Percentiles rank a stretch among this genome's conserved stretches.
These are phyloP conservation scores for Halichoerus grypus DNA, from an alignment of 2,113 vertebrate genomes.

Conservation along the genomic window DNA sequence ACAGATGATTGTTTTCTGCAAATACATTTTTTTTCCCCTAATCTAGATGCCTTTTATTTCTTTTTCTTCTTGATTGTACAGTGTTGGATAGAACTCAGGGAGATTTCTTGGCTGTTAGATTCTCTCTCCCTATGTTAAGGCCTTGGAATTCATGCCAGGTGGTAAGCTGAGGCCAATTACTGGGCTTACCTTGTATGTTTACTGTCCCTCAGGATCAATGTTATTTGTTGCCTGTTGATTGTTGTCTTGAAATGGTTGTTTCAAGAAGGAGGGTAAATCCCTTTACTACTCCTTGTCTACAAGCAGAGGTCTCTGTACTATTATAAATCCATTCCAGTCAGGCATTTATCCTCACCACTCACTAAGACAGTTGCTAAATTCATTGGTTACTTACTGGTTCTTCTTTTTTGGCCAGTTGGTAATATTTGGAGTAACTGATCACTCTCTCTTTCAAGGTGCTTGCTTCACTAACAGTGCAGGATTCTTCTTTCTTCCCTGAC, in stretches of 20 bases:
- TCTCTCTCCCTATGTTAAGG: neutral
- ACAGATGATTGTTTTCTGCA: neutral
- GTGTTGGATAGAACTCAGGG: neutral
- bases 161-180: neutral
- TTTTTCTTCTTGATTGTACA: neutral
- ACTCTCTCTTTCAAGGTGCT: neutral
- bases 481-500: neutral
- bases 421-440: neutral
- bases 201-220: neutral
- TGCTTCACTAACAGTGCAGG: neutral
- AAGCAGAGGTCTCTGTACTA: neutral
- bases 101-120: neutral
- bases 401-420: neutral
- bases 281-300: neutral
- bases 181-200: neutral
- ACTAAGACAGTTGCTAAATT: neutral
- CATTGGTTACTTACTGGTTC: neutral
- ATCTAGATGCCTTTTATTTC: neutral
- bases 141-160: neutral
- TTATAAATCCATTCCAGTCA: neutral
- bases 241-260: constrained; percentile 2
- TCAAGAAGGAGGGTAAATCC: neutral
- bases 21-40: neutral
- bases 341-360: neutral
- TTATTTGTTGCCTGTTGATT: neutral